phyloP scores from a whole-genome alignment of 2,888 invertebrate species.

The Entomobrya multifasciata region DNA sequence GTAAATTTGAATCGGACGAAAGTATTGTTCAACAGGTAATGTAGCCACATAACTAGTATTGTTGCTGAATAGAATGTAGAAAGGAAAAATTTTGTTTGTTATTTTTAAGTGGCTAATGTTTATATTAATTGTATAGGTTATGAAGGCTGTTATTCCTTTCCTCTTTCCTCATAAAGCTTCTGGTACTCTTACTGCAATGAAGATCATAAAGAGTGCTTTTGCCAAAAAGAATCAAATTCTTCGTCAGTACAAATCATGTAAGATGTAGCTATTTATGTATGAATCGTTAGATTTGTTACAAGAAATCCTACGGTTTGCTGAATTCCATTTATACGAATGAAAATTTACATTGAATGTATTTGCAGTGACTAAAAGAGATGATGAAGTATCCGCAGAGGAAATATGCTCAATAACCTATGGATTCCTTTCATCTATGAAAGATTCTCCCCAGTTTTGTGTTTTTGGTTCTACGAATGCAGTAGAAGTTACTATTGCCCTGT shows the following conservation, averaged over 20 bases:
- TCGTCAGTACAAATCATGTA: conserved; percentile 71
- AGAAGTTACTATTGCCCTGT: conserved; percentile 52
- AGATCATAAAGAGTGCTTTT: conserved; percentile 82
- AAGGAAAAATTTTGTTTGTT: too few species aligned
- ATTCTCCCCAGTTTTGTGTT: not conserved
- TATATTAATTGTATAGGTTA: too few species aligned
- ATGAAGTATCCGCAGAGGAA: conserved; percentile 59
- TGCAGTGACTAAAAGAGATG: not conserved
- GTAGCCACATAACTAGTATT: too few species aligned
- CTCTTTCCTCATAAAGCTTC: conserved; percentile 84
- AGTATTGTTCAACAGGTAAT: not conserved
- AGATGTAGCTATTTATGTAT: too few species aligned
- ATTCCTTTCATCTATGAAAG: not conserved
- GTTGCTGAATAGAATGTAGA: too few species aligned
- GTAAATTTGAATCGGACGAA: conserved; percentile 16
- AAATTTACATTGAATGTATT: too few species aligned
- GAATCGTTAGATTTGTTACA: too few species aligned
- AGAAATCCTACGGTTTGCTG: too few species aligned
- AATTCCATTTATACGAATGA: too few species aligned
- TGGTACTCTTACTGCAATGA: conserved; percentile 82
- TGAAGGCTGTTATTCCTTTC: conserved; percentile 84
- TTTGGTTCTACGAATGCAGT: conserved; percentile 16
- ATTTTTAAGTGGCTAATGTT: too few species aligned
- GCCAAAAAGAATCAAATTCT: conserved; percentile 81
- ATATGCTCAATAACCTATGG: conserved; percentile 71